Evolutionary conservation across 2,797 vertebrate species (phyloP), one percentile per base, ranked within the genome.

Genomic region (Anniella stebbinsi): DNA sequence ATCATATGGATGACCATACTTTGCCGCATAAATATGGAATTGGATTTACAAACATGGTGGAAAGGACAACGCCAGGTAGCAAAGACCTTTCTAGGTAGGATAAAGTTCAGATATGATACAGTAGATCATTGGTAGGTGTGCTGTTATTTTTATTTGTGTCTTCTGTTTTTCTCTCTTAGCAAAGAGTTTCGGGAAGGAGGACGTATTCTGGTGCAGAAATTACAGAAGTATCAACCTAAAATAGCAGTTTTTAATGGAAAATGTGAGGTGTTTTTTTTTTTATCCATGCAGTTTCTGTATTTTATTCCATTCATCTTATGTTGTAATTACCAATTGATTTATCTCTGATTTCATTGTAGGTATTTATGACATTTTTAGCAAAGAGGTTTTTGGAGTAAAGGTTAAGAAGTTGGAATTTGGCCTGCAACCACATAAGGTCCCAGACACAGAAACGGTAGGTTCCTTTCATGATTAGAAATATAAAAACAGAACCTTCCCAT

Each of bases 321-420:
- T 12, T 69, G 17, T 78, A 6, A 76, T 60, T 38, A 28, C 10
- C 0, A 51, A 25, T 87, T 88, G 83, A 23, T 72, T 57, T 92
- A 1, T 91, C 51, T 83, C 92, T 82, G 72, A 78, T 93, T 96
- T 96, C 5, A 69, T 94, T 97, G 78, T 91, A 99, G 99, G 99
- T 96, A 99, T 99, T 96, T 99, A 99, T 97, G 99, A 99, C 97
- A 99, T 99, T 97, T 99, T 99, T 98, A 99, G 99, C 97, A 98
- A 98, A 97, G 99, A 99, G 95, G 95, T 99, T 95, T 99, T 99
- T 97, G 99, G 99, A 90, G 98, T 99, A 95, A 99, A 98, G 95
- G 98, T 99, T 91, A 98, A 99, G 96, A 98, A 98, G 4, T 97
- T 99, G 87, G 98, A 99, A n/a, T 99, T 99, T 96, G 99, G 99